A percentile compares a stretch with the other conserved stretches of the same genome.
These are phyloP conservation scores for Drosophila busckii DNA, from an alignment of 1,140 invertebrate genomes.

Conservation along the genomic window DNA sequence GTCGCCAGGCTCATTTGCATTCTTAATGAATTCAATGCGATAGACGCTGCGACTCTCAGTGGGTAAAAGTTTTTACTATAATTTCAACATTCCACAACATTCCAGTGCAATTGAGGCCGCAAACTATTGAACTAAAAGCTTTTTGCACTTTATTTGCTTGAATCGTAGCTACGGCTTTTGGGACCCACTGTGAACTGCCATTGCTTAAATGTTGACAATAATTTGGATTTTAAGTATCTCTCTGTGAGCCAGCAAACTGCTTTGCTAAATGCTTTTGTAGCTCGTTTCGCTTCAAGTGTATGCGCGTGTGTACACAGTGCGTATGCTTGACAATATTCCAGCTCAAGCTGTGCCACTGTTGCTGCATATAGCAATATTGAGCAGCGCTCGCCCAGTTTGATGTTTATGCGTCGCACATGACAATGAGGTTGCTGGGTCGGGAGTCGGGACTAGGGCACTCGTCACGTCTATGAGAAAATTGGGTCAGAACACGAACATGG, in stretches of 20 bases:
- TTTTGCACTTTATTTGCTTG: slow-evolving; percentile 13
- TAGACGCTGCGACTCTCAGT: no score
- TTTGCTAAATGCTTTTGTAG: slow-evolving; percentile 55
- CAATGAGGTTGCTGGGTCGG: no score
- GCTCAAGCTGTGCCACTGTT: slow-evolving; percentile 7
- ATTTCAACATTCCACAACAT: no score
- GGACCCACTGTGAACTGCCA: slow-evolving; percentile 15
- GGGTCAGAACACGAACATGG: slow-evolving; percentile 1
- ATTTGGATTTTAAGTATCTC: slow-evolving; percentile 48
- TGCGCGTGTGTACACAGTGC: slow-evolving; percentile 16
- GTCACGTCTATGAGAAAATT: slow-evolving; percentile 51
- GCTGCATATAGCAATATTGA: background rate
- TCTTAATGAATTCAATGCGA: slow-evolving; percentile 53
- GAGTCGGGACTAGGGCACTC: no score
- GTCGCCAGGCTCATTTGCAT: slow-evolving; percentile 57
- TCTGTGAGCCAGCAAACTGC: slow-evolving; percentile 5
- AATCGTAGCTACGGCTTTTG: slow-evolving; percentile 9
- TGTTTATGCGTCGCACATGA: slow-evolving; percentile 66
- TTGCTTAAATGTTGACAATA: slow-evolving; percentile 41
- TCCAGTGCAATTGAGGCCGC: no score
- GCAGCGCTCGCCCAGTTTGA: slow-evolving; percentile 7
- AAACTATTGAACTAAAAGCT: no score
- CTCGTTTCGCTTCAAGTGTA: slow-evolving; percentile 23
- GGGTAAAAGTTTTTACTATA: no score
- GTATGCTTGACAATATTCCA: slow-evolving; percentile 50